Evolutionary conservation across 2,888 invertebrate genomes (phyloP).

Genomic region (Diaprepes abbreviatus): DNA sequence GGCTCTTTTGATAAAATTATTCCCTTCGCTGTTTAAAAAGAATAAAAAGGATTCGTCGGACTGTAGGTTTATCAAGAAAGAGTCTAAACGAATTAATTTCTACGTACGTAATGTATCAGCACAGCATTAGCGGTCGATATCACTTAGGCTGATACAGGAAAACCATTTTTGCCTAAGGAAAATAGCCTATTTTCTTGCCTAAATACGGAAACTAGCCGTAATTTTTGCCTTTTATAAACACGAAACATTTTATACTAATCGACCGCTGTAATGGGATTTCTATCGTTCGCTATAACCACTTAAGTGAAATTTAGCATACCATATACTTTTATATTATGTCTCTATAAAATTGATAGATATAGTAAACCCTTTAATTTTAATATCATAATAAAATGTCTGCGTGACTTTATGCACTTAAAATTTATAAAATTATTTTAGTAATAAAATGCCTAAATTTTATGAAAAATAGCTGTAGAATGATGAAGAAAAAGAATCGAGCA

Average conservation of each 20-base stretch:
- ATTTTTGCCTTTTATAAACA: conserved; percentile 10
- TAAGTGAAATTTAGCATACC: conserved; percentile 4
- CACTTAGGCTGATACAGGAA: conserved; percentile 17
- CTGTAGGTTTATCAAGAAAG: not conserved
- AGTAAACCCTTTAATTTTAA: not conserved
- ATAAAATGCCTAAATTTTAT: too few species aligned
- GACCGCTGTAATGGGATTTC: not conserved
- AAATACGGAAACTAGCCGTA: conserved; percentile 5
- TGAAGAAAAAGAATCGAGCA: too few species aligned
- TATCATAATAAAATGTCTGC: not conserved
- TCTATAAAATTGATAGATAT: conserved; percentile 2
- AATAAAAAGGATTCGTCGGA: not conserved
- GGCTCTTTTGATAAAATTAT: not conserved
- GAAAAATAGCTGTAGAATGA: too few species aligned
- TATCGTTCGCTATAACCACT: not conserved
- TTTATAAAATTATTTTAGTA: not conserved
- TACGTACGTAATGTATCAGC: not conserved
- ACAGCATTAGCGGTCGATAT: conserved; percentile 26
- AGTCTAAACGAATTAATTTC: conserved; percentile 10
- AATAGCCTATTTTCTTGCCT: conserved; percentile 9
- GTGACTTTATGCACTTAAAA: not conserved
- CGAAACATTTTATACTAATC: conserved; percentile 11
- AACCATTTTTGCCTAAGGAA: conserved; percentile 20
- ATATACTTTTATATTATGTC: conserved; percentile 9
- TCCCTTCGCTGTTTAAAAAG: not conserved